These are phyloP conservation scores for Centrocercus urophasianus DNA, from an alignment of 2,113 vertebrate species.

Conservation along the genomic window DNA sequence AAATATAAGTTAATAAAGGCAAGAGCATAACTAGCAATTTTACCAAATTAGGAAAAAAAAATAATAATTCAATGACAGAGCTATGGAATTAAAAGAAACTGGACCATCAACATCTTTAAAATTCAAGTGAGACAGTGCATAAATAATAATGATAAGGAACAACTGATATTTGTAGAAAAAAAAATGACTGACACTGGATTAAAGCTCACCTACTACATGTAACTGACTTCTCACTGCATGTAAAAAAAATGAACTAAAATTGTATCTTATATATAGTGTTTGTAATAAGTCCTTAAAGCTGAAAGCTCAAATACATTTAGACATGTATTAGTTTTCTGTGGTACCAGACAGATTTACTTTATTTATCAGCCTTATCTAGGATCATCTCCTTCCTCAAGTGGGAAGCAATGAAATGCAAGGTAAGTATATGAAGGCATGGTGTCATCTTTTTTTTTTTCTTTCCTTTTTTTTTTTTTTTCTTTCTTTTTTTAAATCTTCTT, in stretches of 20 bases:
- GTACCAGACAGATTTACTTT: conserved; percentile 3
- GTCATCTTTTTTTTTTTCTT: no score
- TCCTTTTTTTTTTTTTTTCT: background rate
- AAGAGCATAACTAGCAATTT: background rate
- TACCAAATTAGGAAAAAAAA: background rate
- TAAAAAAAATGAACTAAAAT: background rate
- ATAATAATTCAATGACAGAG: background rate
- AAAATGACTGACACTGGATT: background rate
- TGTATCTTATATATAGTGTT: background rate
- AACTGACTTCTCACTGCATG: background rate
- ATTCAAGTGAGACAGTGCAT: background rate
- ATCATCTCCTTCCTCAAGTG: conserved; percentile 16
- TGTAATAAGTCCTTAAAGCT: background rate
- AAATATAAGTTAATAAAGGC: background rate
- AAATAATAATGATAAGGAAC: background rate
- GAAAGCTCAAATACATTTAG: conserved; percentile 1
- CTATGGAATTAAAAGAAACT: background rate
- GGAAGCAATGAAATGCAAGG: conserved; percentile 12
- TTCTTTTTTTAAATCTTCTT: background rate
- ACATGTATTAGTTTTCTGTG: background rate
- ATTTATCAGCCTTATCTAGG: background rate
- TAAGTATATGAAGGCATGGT: background rate
- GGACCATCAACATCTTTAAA: background rate
- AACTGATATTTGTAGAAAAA: background rate
- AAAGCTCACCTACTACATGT: background rate